phyloP scores from a whole-genome alignment of 92 coral and sea anemone genomes.

The Micromussa lordhowensis region DNA sequence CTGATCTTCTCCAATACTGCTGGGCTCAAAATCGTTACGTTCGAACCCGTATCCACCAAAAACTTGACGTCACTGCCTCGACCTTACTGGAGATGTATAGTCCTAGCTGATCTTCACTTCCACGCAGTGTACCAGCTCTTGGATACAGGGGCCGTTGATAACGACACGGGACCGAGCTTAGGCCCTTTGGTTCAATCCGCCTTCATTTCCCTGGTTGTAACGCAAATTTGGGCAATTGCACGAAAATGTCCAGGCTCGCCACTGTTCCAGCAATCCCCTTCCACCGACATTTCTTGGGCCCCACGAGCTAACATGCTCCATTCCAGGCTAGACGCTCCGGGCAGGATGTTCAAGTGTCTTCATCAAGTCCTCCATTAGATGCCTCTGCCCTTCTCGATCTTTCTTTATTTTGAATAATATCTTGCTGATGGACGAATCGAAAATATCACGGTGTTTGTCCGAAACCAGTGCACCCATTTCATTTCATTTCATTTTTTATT shows the following conservation, averaged over 20 bases:
- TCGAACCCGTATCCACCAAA: not conserved
- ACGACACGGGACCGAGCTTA: not conserved
- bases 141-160: not conserved
- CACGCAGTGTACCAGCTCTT: not conserved
- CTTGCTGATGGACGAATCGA: no score
- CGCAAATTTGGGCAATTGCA: not conserved
- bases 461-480: not conserved
- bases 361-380: no score
- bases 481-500: no score
- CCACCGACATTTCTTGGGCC: not conserved
- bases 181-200: not conserved
- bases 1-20: no score
- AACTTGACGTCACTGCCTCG: not conserved
- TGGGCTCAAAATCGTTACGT: no score
- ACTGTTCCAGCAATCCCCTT: conserved; percentile 12
- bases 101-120: not conserved
- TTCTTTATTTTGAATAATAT: no score
- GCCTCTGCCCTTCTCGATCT: no score
- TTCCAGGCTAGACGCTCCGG: no score
- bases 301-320: not conserved
- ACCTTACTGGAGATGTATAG: not conserved
- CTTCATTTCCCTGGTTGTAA: not conserved
- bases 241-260: not conserved
- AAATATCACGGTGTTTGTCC: not conserved
- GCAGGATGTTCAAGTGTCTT: no score